A percentile compares a stretch with the other conserved stretches of the same genome.
Evolutionary conservation across 2,888 invertebrate species (phyloP).

Genomic region (Dicranocentrus wangi): DNA sequence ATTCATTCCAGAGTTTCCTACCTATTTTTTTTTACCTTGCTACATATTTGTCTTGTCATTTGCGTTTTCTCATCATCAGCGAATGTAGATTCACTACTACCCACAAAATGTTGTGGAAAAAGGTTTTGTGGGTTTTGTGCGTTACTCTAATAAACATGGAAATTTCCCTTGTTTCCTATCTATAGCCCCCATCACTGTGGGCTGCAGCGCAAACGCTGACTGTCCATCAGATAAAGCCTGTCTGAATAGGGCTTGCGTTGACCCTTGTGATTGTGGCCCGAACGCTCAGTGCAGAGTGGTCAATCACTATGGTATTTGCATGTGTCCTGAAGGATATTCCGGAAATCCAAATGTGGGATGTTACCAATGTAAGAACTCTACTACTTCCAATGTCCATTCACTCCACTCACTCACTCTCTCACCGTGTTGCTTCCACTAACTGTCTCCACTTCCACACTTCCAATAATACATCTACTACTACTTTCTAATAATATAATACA

Average conservation of each 20-base stretch:
- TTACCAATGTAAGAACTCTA: conserved; percentile 73
- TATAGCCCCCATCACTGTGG: conserved; percentile 78
- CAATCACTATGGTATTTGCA: conserved; percentile 85
- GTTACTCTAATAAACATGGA: conserved; percentile 1
- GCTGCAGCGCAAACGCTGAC: conserved; percentile 86
- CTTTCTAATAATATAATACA: background rate
- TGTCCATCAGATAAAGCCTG: conserved; percentile 89
- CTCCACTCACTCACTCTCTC: conserved; percentile 50
- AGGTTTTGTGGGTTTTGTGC: too few relatives aligned
- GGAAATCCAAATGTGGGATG: conserved; percentile 90
- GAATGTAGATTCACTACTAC: background rate
- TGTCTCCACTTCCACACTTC: conserved; percentile 14
- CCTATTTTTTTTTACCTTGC: conserved; percentile 21
- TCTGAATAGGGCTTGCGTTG: conserved; percentile 79
- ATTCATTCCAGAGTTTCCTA: background rate
- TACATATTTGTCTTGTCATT: conserved; percentile 17
- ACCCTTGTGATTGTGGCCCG: conserved; percentile 74
- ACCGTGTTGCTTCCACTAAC: conserved; percentile 37
- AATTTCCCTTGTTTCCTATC: background rate
- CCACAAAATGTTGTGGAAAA: too few relatives aligned
- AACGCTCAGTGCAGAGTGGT: conserved; percentile 80
- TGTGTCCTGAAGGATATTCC: conserved; percentile 80
- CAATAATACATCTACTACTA: background rate
- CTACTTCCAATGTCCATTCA: conserved; percentile 55
- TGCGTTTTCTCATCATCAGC: conserved; percentile 9